A percentile compares a stretch with the other conserved stretches of the same genome.
phyloP scores from a whole-genome alignment of 2,113 vertebrate species.

The Gavia stellata region DNA sequence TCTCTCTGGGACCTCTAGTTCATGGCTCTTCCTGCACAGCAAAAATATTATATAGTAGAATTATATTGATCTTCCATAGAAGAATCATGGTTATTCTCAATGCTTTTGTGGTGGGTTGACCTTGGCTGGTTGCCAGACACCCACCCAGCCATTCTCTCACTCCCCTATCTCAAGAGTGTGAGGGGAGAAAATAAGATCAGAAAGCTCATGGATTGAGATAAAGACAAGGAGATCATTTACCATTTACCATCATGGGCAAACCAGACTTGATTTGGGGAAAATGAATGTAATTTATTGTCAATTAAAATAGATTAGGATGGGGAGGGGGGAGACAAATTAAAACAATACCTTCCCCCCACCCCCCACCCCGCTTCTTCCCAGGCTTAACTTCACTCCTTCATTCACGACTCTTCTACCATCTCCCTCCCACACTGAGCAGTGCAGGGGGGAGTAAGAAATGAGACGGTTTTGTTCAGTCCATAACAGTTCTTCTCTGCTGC shows the following conservation, averaged over 20 bases:
- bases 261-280: background rate
- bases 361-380: background rate
- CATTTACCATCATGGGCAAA: background rate
- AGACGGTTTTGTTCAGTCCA: accelerated
- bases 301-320: background rate
- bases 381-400: background rate
- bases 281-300: background rate
- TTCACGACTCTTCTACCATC: background rate
- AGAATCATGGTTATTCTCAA: background rate
- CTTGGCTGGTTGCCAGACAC: background rate
- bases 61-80: background rate
- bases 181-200: background rate
- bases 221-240: background rate
- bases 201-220: background rate
- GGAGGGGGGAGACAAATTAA: background rate
- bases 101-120: background rate
- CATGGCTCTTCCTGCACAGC: background rate
- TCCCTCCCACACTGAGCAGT: background rate
- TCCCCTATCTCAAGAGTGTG: background rate
- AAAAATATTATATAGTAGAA: background rate
- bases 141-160: background rate
- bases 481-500: background rate
- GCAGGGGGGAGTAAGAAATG: background rate
- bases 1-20: background rate
- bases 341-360: background rate